Percentiles rank a stretch among this genome's conserved stretches.
phyloP scores from a whole-genome alignment of 2,797 vertebrate genomes.

The Sebastes jordani region DNA sequence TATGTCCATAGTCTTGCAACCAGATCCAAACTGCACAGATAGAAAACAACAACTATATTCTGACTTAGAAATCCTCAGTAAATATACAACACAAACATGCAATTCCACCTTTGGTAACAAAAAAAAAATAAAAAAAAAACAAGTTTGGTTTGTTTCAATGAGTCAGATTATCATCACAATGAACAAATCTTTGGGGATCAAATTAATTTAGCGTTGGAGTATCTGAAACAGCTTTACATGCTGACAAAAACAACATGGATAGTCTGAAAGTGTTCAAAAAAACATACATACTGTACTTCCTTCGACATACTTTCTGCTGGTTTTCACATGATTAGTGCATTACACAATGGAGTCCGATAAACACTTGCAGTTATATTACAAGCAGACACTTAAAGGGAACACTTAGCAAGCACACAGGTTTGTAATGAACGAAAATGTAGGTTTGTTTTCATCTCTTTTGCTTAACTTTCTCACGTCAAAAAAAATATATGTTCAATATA shows the following conservation, averaged over 20 bases:
- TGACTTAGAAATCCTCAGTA: conserved; percentile 91
- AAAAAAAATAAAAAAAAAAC: conserved; percentile 18
- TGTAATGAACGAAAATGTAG: conserved; percentile 62
- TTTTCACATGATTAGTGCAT: conserved; percentile 77
- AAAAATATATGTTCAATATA: conserved; percentile 73
- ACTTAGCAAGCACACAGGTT: conserved; percentile 80
- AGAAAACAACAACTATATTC: conserved; percentile 89
- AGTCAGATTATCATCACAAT: conserved; percentile 84
- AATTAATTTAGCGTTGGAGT: conserved; percentile 44
- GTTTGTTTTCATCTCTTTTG: conserved; percentile 61
- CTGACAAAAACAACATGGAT: conserved; percentile 44
- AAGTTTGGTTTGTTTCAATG: conserved; percentile 87
- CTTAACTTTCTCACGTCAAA: conserved; percentile 72
- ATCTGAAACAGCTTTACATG: conserved; percentile 64
- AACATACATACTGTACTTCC: conserved; percentile 46
- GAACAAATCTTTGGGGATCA: conserved; percentile 65
- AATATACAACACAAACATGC: conserved; percentile 99
- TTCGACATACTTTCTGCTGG: conserved; percentile 45
- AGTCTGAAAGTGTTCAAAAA: conserved; percentile 41
- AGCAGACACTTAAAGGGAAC: conserved; percentile 77
- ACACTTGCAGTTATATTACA: conserved; percentile 84
- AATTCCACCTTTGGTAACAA: conserved; percentile 92
- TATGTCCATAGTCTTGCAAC: conserved; percentile 97
- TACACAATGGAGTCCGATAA: conserved; percentile 74
- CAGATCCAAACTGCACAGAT: conserved; percentile 95